Evolutionary conservation across 2,888 invertebrate genomes (phyloP), one percentile per base, ranked within the genome.

Genomic region (Anorthoa munda): DNA sequence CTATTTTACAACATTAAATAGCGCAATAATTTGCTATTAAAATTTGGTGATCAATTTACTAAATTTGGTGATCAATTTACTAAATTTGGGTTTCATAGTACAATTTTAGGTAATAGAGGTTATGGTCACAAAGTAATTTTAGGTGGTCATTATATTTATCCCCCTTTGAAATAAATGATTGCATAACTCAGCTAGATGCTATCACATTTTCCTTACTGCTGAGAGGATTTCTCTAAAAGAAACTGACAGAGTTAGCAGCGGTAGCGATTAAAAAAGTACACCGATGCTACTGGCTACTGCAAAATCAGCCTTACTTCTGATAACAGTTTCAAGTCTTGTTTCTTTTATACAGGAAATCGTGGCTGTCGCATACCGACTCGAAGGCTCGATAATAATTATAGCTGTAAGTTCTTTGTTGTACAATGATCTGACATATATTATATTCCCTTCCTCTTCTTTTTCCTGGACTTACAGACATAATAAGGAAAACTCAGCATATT

Each of bases 331-430:
- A 26, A 51, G 63, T 59, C 46, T 79, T 63, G 45, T 64, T 72
- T 73, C 50, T 61, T 66, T 61, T 46, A 53, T 68, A 66, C 53
- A 77, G 72, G 72, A 65, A 82, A 72, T 63, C 64, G 53, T 66
- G 59, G 56, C 21, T 51, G 56, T 51, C 55, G 46, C 82, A 65
- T 63, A 45, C 48, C 59, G 4, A 39, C 26, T 56, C 21, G 63
- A 55, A 66, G 55, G 39, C 53, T 77, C 7, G 39, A 63, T 53
- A 65, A 39, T 61, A 65, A 66, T 66, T 46, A 64, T 48, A 23
- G 18, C 46, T 51, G 13, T 50, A 46, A 9, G 66, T 56, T 69
- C 21, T 66, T 55, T 66, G 59, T 23, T 78, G 74, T 64, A 69
- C 48, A 69, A 72, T 72, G 31, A 63, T 63, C 53, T 5, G 39